A percentile compares a stretch with the other conserved stretches of the same genome.
Conservation (phyloP, 2,113 vertebrate genomes). For the Accipiter virgatus region DNA sequence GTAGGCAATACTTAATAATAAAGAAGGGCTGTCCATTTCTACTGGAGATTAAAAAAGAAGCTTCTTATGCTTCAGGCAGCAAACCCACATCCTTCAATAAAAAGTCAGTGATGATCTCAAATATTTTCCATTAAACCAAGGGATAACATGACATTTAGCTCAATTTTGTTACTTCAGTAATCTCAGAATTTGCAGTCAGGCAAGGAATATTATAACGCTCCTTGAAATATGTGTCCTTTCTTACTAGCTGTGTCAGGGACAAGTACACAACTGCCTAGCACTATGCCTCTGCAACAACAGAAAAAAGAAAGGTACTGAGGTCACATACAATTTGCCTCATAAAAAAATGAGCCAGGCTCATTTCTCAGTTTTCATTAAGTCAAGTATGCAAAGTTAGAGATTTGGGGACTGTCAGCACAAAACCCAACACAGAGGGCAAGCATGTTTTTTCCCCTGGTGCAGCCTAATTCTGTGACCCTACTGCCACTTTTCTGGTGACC, state of each 20-base stretch:
- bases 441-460: neutral
- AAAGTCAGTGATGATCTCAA: neutral
- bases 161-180: neutral
- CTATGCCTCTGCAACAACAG: neutral
- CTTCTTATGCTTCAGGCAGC: neutral
- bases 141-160: slow-evolving; percentile 31
- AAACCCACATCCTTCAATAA: neutral
- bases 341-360: neutral
- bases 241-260: neutral
- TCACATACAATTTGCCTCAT: neutral
- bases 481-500: neutral
- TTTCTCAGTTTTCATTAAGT: neutral
- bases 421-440: neutral
- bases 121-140: slow-evolving; percentile 16
- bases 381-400: neutral
- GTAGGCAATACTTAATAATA: neutral
- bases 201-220: neutral
- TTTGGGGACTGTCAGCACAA: neutral
- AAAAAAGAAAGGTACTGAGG: neutral
- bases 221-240: neutral
- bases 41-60: neutral
- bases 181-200: neutral
- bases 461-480: neutral
- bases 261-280: neutral
- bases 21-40: neutral